Evolutionary conservation across 2,797 vertebrate species (phyloP), one percentile per base, ranked within the genome.

Genomic region (Syngnathus rostellatus): DNA sequence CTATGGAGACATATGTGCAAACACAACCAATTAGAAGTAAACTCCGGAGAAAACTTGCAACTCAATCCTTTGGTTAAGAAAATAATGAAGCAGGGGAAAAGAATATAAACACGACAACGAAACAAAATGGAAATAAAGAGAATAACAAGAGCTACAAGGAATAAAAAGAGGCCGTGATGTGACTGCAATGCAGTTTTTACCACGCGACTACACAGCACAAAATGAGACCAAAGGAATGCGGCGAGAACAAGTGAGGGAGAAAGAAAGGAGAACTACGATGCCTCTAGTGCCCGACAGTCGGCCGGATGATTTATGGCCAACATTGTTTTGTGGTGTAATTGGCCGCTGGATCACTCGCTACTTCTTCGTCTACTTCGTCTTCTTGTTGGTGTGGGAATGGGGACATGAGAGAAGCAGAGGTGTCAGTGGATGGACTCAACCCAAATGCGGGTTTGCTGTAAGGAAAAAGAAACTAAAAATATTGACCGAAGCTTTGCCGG

Each of bases 251-350:
- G 1, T 16, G 3, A 61, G 19, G 7, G 10, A 37, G 67, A 19
- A 14, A 14, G 37, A 66, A 62, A 64, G 53, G 38, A 68, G 75
- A 63, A 55, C 70, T 78, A 72, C 60, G 77, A 79, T 77, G 80
- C 79, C 85, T 81, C 63, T 50, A 77, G 81, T 84, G 85, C 85
- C 85, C 21, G 81, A 83, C 81, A 86, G 82, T 69, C 81, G 82
- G 77, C 71, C 73, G 77, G 84, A 86, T 89, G 87, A 89, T 88
- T 89, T 89, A 89, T 88, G 85, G 81, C 60, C 60, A 77, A 79
- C 76, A 84, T 83, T 78, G 86, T 81, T 81, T 80, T 19, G 68
- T 74, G 0, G 76, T 79, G 83, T 89, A 89, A 89, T 88, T 89
- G 87, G 87, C 81, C 81, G 70, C 88, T 81, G 86, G 60, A 40